Base-by-base conservation (phyloP, 2,113 vertebrate species). In the Corapipo altera region DNA sequence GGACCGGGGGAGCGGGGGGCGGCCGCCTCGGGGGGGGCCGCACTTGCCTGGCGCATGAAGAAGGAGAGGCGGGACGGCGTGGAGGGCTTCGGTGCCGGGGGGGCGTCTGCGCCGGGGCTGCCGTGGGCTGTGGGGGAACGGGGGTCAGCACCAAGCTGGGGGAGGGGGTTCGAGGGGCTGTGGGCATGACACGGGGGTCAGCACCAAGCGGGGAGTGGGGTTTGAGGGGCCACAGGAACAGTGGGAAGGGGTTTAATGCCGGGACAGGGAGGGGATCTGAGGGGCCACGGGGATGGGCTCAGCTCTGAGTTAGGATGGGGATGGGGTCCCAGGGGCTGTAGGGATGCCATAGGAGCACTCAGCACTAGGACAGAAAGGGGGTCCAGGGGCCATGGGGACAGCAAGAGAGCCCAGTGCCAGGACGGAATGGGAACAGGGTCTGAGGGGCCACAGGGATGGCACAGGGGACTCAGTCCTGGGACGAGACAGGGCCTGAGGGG, bases 31-130 rank as follows among this genome's bases (percentile, higher is more conserved):
- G 82, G 11, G 30, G 98, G 71, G 79, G 96, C 97, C 19, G 96
- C 51, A 81, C 98, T 98, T 89, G 98, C 98, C 90, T 99, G 99
- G 16, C 99, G 98, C 88, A 98, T 98, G 97, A 99, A 99, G 91
- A 99, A 98, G n/a, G 98, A 96, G 55, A 99, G 94, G 22, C 99
- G 99, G 44, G 99, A 99, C 0, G 99, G 99, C 1, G 99, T 99
- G 82, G 98, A 98, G 51, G 99, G 99, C 91, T 97, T 98, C 28
- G 98, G 96, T 4, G 97, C 95, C 0, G 96, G 97, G 95, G n/a
- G 98, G 11, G 98, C 95, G 74, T 99, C 99, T n/a, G 98, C 88
- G n/a, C 95, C 97, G 49, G 99, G 98, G 96, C 99, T 99, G 91
- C 98, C 97, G 8, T 98, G 97, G 28, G 96, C 99, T 99, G 93